phyloP scores from a whole-genome alignment of 2,113 vertebrate species.

The Lynx canadensis region DNA sequence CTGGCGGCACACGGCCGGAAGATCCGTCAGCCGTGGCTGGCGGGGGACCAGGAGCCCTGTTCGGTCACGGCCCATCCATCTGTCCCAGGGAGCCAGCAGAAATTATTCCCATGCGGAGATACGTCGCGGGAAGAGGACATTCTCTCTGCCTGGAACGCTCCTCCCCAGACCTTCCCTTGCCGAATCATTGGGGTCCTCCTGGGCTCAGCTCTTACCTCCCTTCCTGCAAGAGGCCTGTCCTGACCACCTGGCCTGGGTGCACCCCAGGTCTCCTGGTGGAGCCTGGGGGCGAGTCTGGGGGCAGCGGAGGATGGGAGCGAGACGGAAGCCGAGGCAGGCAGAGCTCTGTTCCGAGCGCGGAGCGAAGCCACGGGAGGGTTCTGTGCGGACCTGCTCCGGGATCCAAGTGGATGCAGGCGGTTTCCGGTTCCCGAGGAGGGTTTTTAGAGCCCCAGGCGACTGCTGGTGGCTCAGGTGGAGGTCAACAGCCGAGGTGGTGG shows the following conservation, averaged over 20 bases:
- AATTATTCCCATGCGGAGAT: neutral
- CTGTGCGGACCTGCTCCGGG: neutral
- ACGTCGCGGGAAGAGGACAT: rapidly evolving
- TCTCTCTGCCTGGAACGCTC: neutral
- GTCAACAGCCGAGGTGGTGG: neutral
- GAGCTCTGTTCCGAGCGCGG: neutral
- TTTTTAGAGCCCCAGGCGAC: neutral
- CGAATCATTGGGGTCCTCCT: neutral
- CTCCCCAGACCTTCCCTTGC: neutral
- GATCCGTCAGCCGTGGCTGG: neutral
- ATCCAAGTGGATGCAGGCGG: neutral
- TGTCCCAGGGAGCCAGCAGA: neutral
- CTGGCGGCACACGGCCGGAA: rapidly evolving
- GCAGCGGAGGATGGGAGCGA: too few relatives aligned
- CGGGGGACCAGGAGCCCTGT: neutral
- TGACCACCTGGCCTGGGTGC: neutral
- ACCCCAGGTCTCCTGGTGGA: neutral
- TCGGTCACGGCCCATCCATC: neutral
- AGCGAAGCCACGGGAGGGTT: neutral
- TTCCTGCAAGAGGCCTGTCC: neutral
- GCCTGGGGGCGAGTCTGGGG: neutral
- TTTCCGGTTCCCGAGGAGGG: neutral
- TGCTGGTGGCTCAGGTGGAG: too few relatives aligned
- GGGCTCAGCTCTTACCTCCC: neutral
- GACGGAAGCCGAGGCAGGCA: neutral